A percentile compares a stretch with the other conserved stretches of the same genome.
These are phyloP conservation scores for Allophyes oxyacanthae DNA, from an alignment of 2,888 invertebrate genomes.

Conservation along the genomic window DNA sequence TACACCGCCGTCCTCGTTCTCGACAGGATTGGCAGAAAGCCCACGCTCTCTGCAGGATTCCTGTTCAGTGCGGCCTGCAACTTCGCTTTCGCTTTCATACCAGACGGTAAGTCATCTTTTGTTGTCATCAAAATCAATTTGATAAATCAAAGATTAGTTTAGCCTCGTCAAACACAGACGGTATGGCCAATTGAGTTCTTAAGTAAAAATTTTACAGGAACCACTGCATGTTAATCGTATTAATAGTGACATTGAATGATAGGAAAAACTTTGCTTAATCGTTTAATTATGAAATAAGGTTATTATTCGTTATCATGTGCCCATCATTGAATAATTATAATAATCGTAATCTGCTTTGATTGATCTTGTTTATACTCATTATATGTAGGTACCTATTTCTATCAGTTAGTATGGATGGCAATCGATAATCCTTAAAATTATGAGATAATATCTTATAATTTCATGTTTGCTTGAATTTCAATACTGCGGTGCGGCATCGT, in stretches of 20 bases:
- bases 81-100: conserved; percentile 80
- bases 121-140: too few species aligned
- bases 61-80: conserved; percentile 88
- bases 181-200: too few species aligned
- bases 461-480: too few species aligned
- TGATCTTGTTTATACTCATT: conserved; percentile 3
- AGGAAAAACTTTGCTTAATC: not conserved
- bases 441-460: not conserved
- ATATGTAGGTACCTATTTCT: too few species aligned
- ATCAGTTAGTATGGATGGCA: conserved; percentile 7
- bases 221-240: too few species aligned
- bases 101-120: conserved; percentile 80
- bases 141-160: too few species aligned
- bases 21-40: conserved; percentile 90
- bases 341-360: conserved; percentile 27
- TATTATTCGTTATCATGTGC: conserved; percentile 4
- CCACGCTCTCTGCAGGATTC: conserved; percentile 89
- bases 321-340: conserved; percentile 7
- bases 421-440: conserved; percentile 14
- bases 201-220: too few species aligned
- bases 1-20: conserved; percentile 90
- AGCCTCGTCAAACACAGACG: too few species aligned
- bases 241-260: not conserved
- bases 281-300: not conserved
- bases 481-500: too few species aligned